A percentile compares a stretch with the other conserved stretches of the same genome.
Conservation (phyloP, 2,888 invertebrate species). For the Mesochorus sp. region DNA sequence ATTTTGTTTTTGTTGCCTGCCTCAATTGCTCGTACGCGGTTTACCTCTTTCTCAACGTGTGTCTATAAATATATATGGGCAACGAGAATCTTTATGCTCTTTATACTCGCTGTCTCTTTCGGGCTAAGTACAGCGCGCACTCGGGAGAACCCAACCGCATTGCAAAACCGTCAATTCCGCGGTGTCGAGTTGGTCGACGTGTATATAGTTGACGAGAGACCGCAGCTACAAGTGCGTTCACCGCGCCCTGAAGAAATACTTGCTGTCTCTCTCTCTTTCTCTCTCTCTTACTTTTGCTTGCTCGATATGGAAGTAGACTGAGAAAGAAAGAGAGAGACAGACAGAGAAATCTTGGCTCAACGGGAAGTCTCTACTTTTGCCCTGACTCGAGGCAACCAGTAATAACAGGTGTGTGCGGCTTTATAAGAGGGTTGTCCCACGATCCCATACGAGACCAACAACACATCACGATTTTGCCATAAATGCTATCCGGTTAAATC, state of each 20-base stretch:
- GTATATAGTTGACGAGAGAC: constrained; percentile 52
- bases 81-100: constrained; percentile 63
- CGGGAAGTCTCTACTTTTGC: constrained; percentile 50
- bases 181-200: constrained; percentile 21
- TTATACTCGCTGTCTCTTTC: constrained; percentile 21
- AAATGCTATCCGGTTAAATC: constrained; percentile 23
- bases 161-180: constrained; percentile 60
- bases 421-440: constrained; percentile 20
- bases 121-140: constrained; percentile 53
- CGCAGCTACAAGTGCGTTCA: constrained; percentile 49
- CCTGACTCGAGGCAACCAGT: constrained; percentile 9
- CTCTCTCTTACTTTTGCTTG: neutral
- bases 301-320: neutral
- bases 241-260: constrained; percentile 51
- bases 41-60: constrained; percentile 59
- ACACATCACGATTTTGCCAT: constrained; percentile 22
- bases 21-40: constrained; percentile 44
- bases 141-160: constrained; percentile 58
- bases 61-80: constrained; percentile 2
- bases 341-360: constrained; percentile 4
- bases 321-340: neutral
- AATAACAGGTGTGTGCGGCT: constrained; percentile 46
- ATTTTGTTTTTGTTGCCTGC: constrained; percentile 24
- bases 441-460: constrained; percentile 10
- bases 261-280: no score